Conservation (phyloP, 2,113 vertebrate genomes). For the Jacana jacana region DNA sequence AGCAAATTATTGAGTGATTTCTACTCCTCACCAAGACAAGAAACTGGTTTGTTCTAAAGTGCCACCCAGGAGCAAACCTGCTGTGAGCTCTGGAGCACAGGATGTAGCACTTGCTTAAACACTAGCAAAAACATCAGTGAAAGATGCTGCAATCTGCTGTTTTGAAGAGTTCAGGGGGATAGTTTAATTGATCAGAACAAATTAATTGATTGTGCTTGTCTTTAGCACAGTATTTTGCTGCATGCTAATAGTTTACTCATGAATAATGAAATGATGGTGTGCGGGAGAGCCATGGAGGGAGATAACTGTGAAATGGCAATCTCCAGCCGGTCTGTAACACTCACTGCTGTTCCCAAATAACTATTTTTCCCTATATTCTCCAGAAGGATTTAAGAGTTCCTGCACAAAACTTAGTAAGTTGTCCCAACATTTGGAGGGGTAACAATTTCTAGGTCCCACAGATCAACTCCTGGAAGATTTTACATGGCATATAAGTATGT, state of each 20-base stretch:
- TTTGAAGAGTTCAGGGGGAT: background rate
- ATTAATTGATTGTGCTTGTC: background rate
- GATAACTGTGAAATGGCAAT: background rate
- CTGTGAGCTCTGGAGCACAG: background rate
- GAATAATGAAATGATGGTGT: background rate
- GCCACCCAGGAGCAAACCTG: background rate
- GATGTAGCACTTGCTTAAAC: background rate
- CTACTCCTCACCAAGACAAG: background rate
- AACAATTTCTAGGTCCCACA: background rate
- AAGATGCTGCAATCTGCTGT: background rate
- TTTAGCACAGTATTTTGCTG: background rate
- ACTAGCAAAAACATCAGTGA: background rate
- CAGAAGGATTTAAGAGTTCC: background rate
- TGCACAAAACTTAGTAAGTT: background rate
- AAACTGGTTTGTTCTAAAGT: background rate
- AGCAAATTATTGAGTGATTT: background rate
- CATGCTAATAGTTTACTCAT: too few species aligned
- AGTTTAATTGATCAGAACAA: background rate
- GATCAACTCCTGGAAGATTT: background rate
- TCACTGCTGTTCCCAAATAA: background rate
- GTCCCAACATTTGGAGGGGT: background rate
- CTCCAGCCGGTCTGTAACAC: too few species aligned
- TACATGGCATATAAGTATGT: rapidly evolving
- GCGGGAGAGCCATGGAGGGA: background rate
- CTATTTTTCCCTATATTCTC: background rate